Conservation (phyloP, 2,113 vertebrate species). For the Callospermophilus lateralis region DNA sequence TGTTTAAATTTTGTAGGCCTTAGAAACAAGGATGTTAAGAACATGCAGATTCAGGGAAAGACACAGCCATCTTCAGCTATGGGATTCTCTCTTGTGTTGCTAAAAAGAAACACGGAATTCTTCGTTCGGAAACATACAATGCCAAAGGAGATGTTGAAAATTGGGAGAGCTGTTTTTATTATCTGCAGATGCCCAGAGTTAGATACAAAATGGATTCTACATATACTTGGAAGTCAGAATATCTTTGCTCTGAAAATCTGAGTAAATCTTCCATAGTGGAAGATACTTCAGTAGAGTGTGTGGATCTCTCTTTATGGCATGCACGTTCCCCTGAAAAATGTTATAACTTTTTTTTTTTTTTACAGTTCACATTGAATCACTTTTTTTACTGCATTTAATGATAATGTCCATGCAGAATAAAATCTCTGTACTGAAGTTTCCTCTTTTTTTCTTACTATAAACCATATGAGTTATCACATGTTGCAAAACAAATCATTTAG, state of each 20-base stretch:
- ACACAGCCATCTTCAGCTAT: neutral
- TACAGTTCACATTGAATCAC: neutral
- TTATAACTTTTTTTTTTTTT: neutral
- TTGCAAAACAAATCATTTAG: neutral
- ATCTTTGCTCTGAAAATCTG: neutral
- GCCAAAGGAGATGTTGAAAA: neutral
- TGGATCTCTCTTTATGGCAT: neutral
- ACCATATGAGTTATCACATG: neutral
- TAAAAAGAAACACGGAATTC: neutral
- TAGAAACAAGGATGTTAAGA: neutral
- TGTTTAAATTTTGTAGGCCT: neutral
- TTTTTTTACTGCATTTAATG: neutral
- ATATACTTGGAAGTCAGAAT: neutral
- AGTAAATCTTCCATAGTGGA: neutral
- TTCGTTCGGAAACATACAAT: neutral
- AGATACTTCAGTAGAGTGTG: neutral
- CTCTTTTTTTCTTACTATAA: neutral
- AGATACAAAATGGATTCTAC: neutral
- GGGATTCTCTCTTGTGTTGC: neutral
- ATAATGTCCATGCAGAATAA: neutral
- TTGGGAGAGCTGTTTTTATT: no score
- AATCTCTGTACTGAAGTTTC: neutral
- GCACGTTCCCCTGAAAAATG: neutral
- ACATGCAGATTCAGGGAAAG: neutral
- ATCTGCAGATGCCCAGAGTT: neutral